Evolutionary conservation across 2,113 vertebrate species (phyloP), one percentile per base, ranked within the genome.

Genomic region (Glaucomys volans): DNA sequence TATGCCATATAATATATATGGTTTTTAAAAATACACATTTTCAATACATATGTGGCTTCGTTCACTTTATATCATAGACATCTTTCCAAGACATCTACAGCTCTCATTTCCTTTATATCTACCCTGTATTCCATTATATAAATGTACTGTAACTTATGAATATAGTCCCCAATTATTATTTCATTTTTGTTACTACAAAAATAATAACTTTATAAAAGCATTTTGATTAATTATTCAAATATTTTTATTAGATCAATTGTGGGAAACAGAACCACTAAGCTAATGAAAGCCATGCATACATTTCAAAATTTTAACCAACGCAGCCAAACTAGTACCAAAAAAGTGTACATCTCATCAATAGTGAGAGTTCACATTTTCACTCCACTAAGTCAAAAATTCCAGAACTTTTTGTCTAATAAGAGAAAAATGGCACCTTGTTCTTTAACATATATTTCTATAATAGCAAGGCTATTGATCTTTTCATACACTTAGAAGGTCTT

Each of bases 51-150:
- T 42, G n/a, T 97, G 77, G 11, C 6, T 57, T 86, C 85, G 79
- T 92, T 47, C 42, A 87, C 5, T 64, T 92, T 80, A 26, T 40
- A 93, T 76, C 42, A 88, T 35, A 5, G 8, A 52, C 30, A 93
- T 52, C 30, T 81, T 95, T 79, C 37, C 7, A 91, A 95, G 52
- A 72, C 6, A 80, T 30, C 54, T 80, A 71, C 2, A 94, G 54
- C 22, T 86, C 40, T 96, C 47, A 90, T 64, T 92, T 91, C 67
- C 94, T 97, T 94, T 71, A 86, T 95, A 93, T 24, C 18, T 76
- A 86, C 4, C 69, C 0, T 87, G 62, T 77, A 91, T 82, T 72
- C 40, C 24, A 86, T 66, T 87, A 62, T 37, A 69, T 37, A 92
- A 87, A 66, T 66, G 44, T 24, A 72, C 42, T 5, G 80, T 42